Evolutionary conservation across 1,140 invertebrate species (phyloP).

Genomic region (Ceratina japonica): DNA sequence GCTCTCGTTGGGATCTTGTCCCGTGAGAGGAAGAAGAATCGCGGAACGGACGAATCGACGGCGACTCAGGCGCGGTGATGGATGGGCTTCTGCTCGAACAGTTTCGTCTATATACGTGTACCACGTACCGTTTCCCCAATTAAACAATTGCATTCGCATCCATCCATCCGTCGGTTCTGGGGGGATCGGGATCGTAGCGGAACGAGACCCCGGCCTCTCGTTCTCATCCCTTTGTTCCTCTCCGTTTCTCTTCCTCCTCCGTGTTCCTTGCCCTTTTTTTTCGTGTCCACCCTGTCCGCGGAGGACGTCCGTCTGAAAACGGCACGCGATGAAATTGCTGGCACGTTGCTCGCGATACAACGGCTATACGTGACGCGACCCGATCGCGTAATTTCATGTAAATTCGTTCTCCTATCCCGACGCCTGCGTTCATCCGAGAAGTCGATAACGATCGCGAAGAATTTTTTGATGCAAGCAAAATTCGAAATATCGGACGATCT

Average conservation of each 20-base stretch:
- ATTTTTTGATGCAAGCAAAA: background rate
- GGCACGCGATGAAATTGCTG: slow-evolving; percentile 59
- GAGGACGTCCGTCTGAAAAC: slow-evolving; percentile 35
- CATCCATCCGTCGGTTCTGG: slow-evolving; percentile 57
- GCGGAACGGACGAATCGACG: slow-evolving; percentile 13
- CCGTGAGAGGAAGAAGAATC: slow-evolving; percentile 19
- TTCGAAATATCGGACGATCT: too few species aligned
- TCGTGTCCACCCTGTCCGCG: slow-evolving; percentile 33
- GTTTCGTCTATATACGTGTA: slow-evolving; percentile 60
- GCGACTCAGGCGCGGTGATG: slow-evolving; percentile 60
- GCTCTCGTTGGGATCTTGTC: background rate
- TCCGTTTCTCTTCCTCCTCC: background rate
- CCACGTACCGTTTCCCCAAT: slow-evolving; percentile 69
- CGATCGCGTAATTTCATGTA: slow-evolving; percentile 49
- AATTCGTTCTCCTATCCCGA: background rate
- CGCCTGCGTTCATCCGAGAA: background rate
- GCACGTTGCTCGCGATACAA: slow-evolving; percentile 47
- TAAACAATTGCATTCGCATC: slow-evolving; percentile 74
- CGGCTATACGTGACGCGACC: slow-evolving; percentile 57
- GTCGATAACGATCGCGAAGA: slow-evolving; percentile 1
- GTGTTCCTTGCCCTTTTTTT: slow-evolving; percentile 20
- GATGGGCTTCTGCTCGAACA: slow-evolving; percentile 65
- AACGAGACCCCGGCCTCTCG: slow-evolving; percentile 24
- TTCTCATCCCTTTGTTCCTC: slow-evolving; percentile 18
- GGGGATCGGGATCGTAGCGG: slow-evolving; percentile 48